phyloP scores from a whole-genome alignment of 2,797 vertebrate genomes.

The Lepilemur ruficaudatus region DNA sequence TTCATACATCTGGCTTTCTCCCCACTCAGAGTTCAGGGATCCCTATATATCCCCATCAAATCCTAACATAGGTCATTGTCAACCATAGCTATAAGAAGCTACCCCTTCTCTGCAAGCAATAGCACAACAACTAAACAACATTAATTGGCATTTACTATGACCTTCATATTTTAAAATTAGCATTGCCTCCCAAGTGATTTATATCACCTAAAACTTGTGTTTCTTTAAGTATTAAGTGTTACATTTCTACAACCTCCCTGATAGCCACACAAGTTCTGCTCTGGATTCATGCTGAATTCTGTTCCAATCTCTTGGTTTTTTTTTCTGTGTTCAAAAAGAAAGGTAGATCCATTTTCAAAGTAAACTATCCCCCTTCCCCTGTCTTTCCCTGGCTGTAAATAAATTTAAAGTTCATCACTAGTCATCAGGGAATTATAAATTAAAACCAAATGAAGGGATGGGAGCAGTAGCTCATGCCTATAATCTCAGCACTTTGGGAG shows the following conservation, averaged over 20 bases:
- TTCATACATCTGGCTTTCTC: background rate
- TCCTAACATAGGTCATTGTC: background rate
- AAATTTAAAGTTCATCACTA: slow-evolving; percentile 6
- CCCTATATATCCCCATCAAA: background rate
- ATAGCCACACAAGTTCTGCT: slow-evolving; percentile 17
- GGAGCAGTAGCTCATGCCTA: background rate
- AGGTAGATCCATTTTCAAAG: slow-evolving; percentile 20
- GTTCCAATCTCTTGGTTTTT: slow-evolving; percentile 5
- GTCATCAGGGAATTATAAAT: background rate
- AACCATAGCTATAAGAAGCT: background rate
- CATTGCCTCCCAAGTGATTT: background rate
- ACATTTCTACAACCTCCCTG: slow-evolving; percentile 14
- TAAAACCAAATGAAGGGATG: background rate
- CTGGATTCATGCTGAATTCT: background rate
- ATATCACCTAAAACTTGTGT: background rate
- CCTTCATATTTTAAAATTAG: slow-evolving; percentile 43
- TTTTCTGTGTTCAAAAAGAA: slow-evolving; percentile 15
- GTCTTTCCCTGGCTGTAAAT: background rate
- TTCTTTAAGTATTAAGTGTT: slow-evolving; percentile 21
- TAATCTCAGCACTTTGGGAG: background rate
- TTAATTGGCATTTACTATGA: background rate
- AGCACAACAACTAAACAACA: background rate
- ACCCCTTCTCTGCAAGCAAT: background rate
- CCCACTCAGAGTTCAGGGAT: slow-evolving; percentile 13
- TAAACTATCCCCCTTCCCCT: slow-evolving; percentile 11